Conservation (phyloP, 2,113 vertebrate genomes). For the Anser cygnoides region DNA sequence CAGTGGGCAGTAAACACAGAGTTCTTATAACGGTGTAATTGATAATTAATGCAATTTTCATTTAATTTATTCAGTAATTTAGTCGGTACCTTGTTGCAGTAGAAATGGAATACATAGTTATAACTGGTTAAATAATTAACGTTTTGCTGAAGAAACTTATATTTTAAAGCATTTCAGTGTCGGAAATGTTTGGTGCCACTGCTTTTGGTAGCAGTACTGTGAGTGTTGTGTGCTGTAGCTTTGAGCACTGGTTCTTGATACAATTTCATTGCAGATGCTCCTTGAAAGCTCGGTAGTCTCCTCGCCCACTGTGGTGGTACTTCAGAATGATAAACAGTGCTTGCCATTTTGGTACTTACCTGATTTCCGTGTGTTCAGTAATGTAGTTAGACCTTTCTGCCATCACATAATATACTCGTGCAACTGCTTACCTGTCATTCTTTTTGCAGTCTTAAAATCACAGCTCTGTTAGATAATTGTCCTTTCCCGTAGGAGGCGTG, state of each 20-base stretch:
- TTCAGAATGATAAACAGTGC: too few relatives aligned
- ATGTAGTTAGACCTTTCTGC: background rate
- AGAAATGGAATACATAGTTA: background rate
- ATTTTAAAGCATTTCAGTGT: background rate
- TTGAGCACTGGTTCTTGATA: background rate
- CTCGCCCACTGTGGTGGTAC: fast-evolving
- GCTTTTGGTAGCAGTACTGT: background rate
- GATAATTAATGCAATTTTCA: too few relatives aligned
- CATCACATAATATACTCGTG: background rate
- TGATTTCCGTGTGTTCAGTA: background rate
- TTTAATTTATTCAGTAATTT: too few relatives aligned
- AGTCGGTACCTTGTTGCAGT: background rate
- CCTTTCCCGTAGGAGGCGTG: background rate
- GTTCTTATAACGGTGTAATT: background rate
- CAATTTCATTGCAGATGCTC: background rate
- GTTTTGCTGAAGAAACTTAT: too few relatives aligned
- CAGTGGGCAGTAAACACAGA: too few relatives aligned
- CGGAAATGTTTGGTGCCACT: fast-evolving
- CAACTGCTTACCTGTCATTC: background rate
- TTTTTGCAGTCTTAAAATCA: background rate
- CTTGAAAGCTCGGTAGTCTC: background rate
- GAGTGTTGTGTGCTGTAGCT: background rate
- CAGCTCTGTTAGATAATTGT: background rate
- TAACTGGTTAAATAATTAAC: fast-evolving
- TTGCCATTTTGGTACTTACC: background rate